Evolutionary conservation across 2,797 vertebrate genomes (phyloP).

Genomic region (Channallabes apus): DNA sequence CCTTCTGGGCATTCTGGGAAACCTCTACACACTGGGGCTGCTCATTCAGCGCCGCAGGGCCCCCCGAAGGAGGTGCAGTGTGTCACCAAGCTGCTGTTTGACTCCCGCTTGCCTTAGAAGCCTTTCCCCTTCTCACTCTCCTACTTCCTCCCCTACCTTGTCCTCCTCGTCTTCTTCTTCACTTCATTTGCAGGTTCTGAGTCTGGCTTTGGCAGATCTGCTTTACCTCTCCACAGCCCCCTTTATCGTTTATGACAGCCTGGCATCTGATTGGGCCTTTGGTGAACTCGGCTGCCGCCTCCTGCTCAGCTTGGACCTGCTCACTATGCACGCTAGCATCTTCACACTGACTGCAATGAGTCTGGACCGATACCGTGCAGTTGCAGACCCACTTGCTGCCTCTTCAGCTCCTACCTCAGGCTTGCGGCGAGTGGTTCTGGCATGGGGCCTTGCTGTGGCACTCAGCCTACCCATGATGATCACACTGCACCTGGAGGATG

Average conservation of each 20-base stretch:
- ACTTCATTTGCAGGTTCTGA: constrained; percentile 83
- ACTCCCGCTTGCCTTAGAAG: constrained; percentile 65
- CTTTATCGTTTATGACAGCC: constrained; percentile 84
- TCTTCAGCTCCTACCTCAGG: constrained; percentile 75
- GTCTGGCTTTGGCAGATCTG: constrained; percentile 83
- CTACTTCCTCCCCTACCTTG: constrained; percentile 69
- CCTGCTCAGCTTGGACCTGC: constrained; percentile 83
- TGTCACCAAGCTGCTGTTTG: constrained; percentile 63
- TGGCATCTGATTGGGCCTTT: constrained; percentile 82
- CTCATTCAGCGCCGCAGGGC: constrained; percentile 72
- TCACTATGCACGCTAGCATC: constrained; percentile 88
- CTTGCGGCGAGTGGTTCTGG: constrained; percentile 73
- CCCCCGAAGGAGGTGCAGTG: constrained; percentile 60
- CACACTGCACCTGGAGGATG: constrained; percentile 80
- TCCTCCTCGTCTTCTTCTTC: constrained; percentile 73
- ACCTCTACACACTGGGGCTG: constrained; percentile 80
- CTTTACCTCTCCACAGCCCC: constrained; percentile 85
- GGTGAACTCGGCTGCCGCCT: constrained; percentile 82
- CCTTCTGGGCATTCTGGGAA: constrained; percentile 78
- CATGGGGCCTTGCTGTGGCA: constrained; percentile 81
- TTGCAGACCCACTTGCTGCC: constrained; percentile 77
- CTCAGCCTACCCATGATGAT: constrained; percentile 87
- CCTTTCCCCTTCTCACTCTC: constrained; percentile 63
- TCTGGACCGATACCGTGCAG: constrained; percentile 80
- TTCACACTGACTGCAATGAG: constrained; percentile 86